Evolutionary conservation across 2,888 invertebrate species (phyloP).

Genomic region (Brachypterus glaber): DNA sequence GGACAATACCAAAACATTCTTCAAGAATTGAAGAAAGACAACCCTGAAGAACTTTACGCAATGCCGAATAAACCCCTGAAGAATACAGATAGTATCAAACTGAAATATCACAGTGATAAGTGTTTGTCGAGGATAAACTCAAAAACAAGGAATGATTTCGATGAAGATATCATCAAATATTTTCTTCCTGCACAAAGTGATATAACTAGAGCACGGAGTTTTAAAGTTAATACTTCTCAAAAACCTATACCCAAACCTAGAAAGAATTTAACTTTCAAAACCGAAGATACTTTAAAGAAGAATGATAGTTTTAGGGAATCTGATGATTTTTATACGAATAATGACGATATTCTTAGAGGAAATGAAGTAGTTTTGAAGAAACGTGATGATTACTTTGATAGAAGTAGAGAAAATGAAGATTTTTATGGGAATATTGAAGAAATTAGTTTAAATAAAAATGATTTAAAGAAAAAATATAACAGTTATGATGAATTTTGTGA

Average conservation of each 20-base stretch:
- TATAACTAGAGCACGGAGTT: constrained; percentile 17
- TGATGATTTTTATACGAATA: too few species aligned
- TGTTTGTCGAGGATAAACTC: constrained; percentile 35
- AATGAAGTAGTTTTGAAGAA: too few species aligned
- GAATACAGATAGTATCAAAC: constrained; percentile 27
- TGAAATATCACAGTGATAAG: constrained; percentile 38
- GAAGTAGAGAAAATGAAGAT: too few species aligned
- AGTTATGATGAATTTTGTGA: too few species aligned
- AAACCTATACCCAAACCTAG: constrained; percentile 32
- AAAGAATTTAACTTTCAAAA: too few species aligned
- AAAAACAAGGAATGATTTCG: constrained; percentile 25
- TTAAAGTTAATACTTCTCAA: constrained; percentile 11
- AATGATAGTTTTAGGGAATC: too few species aligned
- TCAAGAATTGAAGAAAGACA: constrained; percentile 29
- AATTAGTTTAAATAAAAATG: too few species aligned
- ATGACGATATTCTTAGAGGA: too few species aligned
- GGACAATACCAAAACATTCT: constrained; percentile 34
- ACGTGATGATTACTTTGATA: too few species aligned
- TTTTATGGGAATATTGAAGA: too few species aligned
- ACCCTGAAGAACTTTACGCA: constrained; percentile 26
- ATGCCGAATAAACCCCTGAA: constrained; percentile 20
- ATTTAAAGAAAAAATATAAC: too few species aligned
- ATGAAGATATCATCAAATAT: constrained; percentile 26
- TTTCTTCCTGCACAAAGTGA: constrained; percentile 28
- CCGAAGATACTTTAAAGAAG: too few species aligned